A percentile compares a stretch with the other conserved stretches of the same genome.
phyloP scores from a whole-genome alignment of 1,140 invertebrate species.

The Drosophila sp. region DNA sequence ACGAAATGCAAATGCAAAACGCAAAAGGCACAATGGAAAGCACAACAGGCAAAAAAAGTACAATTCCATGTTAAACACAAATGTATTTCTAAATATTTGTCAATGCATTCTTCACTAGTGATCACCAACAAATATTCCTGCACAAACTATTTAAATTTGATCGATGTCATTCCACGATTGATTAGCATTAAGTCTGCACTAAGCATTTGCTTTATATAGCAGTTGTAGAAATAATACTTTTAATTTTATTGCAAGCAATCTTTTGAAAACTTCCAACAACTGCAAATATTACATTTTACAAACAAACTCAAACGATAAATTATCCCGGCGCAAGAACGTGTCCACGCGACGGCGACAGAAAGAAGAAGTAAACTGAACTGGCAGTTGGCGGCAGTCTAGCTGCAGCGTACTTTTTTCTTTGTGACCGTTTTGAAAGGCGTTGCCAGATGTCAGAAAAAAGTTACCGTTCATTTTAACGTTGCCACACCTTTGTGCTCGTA shows the following conservation, averaged over 20 bases:
- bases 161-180: not conserved
- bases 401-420: too few species aligned
- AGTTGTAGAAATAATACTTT: not conserved
- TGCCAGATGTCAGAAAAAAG: too few species aligned
- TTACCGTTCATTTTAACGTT: too few species aligned
- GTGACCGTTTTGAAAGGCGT: too few species aligned
- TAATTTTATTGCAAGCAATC: conserved; percentile 1
- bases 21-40: conserved; percentile 23
- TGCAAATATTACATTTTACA: conserved; percentile 4
- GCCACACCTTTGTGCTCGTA: too few species aligned
- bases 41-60: not conserved
- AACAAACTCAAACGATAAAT: conserved; percentile 19
- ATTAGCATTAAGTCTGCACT: not conserved
- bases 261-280: not conserved
- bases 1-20: conserved; percentile 36
- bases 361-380: conserved; percentile 45
- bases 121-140: too few species aligned
- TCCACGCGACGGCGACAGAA: conserved; percentile 39
- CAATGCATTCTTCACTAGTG: too few species aligned
- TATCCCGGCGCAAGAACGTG: conserved; percentile 25
- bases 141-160: not conserved
- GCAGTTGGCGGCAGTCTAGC: conserved; percentile 23
- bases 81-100: conserved; percentile 4
- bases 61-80: not conserved
- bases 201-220: not conserved